Evolutionary conservation across 1,140 invertebrate species (phyloP).

Genomic region (Scaptomyza montana): DNA sequence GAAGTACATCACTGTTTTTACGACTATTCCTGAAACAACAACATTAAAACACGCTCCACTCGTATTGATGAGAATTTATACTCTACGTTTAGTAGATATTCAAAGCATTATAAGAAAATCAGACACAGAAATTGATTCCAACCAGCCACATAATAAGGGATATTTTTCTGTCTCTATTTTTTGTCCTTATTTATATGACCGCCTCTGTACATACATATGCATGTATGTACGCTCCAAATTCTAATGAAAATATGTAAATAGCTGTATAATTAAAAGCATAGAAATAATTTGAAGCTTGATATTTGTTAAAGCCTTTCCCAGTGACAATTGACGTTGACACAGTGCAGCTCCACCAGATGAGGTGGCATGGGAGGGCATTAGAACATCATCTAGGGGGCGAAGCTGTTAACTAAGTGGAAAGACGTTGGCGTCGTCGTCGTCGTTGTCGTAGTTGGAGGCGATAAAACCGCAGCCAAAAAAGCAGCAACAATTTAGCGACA

Average conservation of each 20-base stretch:
- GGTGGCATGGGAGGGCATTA: not conserved
- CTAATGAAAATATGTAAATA: conserved; percentile 20
- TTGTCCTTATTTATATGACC: no score
- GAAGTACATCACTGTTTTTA: no score
- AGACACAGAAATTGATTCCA: no score
- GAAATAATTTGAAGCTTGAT: conserved; percentile 66
- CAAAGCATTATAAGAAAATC: no score
- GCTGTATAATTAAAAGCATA: conserved; percentile 49
- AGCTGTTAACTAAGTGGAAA: conserved; percentile 50
- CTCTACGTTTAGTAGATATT: no score
- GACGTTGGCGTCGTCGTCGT: conserved; percentile 23
- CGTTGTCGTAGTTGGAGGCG: conserved; percentile 25
- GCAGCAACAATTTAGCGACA: conserved; percentile 28
- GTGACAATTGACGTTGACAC: not conserved
- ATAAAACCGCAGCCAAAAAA: conserved; percentile 58
- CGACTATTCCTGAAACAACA: no score
- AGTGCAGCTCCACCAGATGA: not conserved
- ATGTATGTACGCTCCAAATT: not conserved
- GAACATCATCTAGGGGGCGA: not conserved
- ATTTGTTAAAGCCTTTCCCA: conserved; percentile 52
- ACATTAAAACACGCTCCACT: no score
- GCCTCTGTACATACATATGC: no score
- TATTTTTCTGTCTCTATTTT: no score
- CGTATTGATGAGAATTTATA: no score
- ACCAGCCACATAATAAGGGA: no score